Conservation (phyloP, 1,140 invertebrate species). For the Psix sp. region DNA sequence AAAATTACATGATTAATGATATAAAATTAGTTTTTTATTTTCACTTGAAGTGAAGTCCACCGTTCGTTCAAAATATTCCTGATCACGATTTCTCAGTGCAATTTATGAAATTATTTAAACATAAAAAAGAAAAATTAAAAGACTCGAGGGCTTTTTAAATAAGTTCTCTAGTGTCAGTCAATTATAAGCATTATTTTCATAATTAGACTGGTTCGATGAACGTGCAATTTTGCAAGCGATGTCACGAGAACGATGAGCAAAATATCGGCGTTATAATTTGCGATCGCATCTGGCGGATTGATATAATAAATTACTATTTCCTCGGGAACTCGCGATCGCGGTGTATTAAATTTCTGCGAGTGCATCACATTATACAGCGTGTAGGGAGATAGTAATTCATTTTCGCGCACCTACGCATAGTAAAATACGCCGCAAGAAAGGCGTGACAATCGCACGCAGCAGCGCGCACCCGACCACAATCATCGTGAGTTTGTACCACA, state of each 20-base stretch:
- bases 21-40: no score
- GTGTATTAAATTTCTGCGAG: conserved; percentile 42
- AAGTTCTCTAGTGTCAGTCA: background rate
- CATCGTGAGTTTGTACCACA: conserved; percentile 29
- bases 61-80: no score
- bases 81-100: no score
- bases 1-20: no score
- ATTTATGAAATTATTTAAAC: background rate
- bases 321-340: conserved; percentile 13
- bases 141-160: no score
- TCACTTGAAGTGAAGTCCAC: no score
- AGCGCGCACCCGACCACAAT: conserved; percentile 34
- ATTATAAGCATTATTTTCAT: conserved; percentile 23
- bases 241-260: conserved; percentile 20
- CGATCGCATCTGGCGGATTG: conserved; percentile 18
- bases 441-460: conserved; percentile 47
- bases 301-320: conserved; percentile 39
- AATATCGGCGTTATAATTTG: conserved; percentile 44
- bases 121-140: conserved; percentile 1
- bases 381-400: conserved; percentile 39
- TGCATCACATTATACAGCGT: conserved; percentile 30
- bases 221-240: conserved; percentile 14
- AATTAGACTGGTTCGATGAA: conserved; percentile 18
- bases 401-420: conserved; percentile 44
- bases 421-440: conserved; percentile 49